Base-by-base conservation (phyloP, 2,113 vertebrate genomes). In the Boleophthalmus pectinirostris region DNA sequence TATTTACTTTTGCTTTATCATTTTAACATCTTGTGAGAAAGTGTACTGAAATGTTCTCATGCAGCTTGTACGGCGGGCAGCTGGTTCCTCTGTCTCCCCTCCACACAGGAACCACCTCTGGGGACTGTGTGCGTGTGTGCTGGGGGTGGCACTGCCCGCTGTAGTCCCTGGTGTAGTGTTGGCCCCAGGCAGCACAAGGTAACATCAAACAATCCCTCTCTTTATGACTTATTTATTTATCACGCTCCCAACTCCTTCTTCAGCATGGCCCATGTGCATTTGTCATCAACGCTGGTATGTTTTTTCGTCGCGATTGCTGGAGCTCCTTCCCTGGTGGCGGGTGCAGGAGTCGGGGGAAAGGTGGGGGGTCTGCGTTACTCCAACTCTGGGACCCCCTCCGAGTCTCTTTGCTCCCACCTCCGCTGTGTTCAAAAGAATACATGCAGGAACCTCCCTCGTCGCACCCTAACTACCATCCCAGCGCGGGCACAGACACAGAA, bases 221-320 rank as follows among this genome's bases (percentile, higher is more conserved):
- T 89, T 89, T 85, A 88, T 88, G 78, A 90, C 82, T 89, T 91
- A 90, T 90, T 91, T 92, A 91, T 90, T 89, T 90, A 89, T 82
- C 79, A 85, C 51, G n/a, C 51, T 72, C 43, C 35, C 2, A 3
- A 65, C 66, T 82, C 1, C 4, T 83, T 73, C 77, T 82, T 51
- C 77, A 82, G 82, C 68, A 68, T 21, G 78, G 71, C 69, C 61
- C 61, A 58, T 82, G 74, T 81, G 72, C 70, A 85, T 87, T 88
- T 84, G 82, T 85, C 85, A 81, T 79, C 53, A 25, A 58, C 66
- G 80, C 58, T 12, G 46, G 65, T 76, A 80, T 82, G 77, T 83
- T 82, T 85, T 87, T 69, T 10, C 38, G 51, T 70, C 74, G 70
- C 16, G 20, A 74, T 85, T 86, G 85, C 66, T 63, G 73, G 47